phyloP scores from a whole-genome alignment of 2,888 invertebrate species.

The Stenurella melanura region DNA sequence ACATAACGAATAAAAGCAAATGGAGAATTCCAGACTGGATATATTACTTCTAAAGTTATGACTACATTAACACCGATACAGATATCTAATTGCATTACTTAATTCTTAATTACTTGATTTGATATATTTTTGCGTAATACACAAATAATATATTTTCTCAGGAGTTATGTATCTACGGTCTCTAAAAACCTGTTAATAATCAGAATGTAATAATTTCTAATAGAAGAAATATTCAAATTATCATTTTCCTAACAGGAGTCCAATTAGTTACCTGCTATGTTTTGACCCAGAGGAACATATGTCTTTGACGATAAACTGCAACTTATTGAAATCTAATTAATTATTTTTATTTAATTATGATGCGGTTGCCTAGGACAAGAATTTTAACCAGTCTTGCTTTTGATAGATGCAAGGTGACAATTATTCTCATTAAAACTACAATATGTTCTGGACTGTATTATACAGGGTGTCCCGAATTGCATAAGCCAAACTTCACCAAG shows the following conservation, averaged over 20 bases:
- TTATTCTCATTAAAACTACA: too few relatives aligned
- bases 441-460: too few relatives aligned
- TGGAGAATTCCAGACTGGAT: background rate
- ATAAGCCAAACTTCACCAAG: too few relatives aligned
- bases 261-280: background rate
- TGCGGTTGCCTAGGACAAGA: too few relatives aligned
- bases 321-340: background rate
- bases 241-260: background rate
- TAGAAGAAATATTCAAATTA: background rate
- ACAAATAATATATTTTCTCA: background rate
- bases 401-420: too few relatives aligned
- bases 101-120: background rate
- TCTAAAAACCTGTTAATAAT: background rate
- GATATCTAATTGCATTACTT: background rate
- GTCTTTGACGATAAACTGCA: background rate
- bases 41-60: background rate
- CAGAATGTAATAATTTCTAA: background rate
- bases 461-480: too few relatives aligned
- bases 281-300: background rate
- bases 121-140: background rate
- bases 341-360: too few relatives aligned
- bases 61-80: conserved; percentile 3
- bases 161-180: background rate
- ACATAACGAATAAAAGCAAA: background rate
- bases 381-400: too few relatives aligned